Conservation (phyloP, 2,888 invertebrate genomes). For the Choristoneura rosaceana region DNA sequence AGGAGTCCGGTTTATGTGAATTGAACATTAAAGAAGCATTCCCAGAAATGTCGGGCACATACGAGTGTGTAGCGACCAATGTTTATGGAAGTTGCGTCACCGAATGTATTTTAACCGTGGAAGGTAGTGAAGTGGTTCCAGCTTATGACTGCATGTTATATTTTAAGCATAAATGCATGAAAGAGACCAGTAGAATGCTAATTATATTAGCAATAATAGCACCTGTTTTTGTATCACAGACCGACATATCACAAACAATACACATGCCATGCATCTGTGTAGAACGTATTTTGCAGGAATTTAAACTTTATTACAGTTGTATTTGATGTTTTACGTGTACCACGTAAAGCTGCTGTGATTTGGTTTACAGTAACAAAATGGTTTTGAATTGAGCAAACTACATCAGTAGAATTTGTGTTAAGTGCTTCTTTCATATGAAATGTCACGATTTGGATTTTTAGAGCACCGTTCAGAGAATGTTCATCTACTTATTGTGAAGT, state of each 20-base stretch:
- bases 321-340: conserved; percentile 17
- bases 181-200: conserved; percentile 31
- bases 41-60: conserved; percentile 95
- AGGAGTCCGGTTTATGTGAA: conserved; percentile 91
- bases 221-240: conserved; percentile 41
- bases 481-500: conserved; percentile 7
- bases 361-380: neutral
- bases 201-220: conserved; percentile 26
- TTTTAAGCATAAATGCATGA: conserved; percentile 48
- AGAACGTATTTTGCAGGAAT: conserved; percentile 48
- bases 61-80: conserved; percentile 93
- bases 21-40: conserved; percentile 94
- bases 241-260: conserved; percentile 41
- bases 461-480: conserved; percentile 25
- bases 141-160: conserved; percentile 59
- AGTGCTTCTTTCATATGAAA: conserved; percentile 28
- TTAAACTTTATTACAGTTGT: conserved; percentile 40
- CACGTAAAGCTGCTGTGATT: conserved; percentile 4
- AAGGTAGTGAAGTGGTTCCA: conserved; percentile 87
- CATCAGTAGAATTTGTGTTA: conserved; percentile 16
- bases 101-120: conserved; percentile 91
- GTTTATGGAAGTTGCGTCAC: conserved; percentile 93
- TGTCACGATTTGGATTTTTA: conserved; percentile 34
- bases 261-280: conserved; percentile 78
- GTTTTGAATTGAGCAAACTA: neutral